These are phyloP conservation scores for Heliconius sara DNA, from an alignment of 2,888 invertebrate species.

Conservation along the genomic window DNA sequence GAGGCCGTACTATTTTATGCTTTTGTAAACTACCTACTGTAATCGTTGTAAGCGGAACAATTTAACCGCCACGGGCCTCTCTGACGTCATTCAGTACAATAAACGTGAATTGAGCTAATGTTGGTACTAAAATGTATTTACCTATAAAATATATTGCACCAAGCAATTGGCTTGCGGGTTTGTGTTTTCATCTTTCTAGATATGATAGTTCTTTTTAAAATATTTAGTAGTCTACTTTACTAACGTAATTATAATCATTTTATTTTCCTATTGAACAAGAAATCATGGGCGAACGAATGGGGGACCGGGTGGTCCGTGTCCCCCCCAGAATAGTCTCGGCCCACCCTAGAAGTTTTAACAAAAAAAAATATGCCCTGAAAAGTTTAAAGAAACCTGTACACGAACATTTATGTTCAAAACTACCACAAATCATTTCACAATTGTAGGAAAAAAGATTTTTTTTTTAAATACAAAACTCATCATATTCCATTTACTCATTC, in stretches of 20 bases:
- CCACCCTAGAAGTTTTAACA: no score
- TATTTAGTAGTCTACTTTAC: background rate
- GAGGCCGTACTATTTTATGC: constrained; percentile 60
- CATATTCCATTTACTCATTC: no score
- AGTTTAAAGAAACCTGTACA: no score
- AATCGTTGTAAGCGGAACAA: constrained; percentile 64
- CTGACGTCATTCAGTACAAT: constrained; percentile 52
- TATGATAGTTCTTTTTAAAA: no score
- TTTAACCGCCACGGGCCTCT: constrained; percentile 52
- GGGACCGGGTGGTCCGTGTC: no score
- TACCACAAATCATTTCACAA: no score
- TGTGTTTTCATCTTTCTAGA: no score
- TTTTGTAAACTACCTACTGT: constrained; percentile 59
- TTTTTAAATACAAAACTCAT: no score
- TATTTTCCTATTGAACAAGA: background rate
- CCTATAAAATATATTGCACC: background rate
- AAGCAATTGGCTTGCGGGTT: background rate
- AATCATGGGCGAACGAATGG: background rate
- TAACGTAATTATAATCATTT: background rate
- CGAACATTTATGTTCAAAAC: no score
- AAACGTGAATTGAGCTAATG: constrained; percentile 48
- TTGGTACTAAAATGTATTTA: constrained; percentile 21
- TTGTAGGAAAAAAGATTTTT: no score
- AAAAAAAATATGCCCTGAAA: no score
- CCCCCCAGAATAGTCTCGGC: no score